Percentiles rank a stretch among this genome's conserved stretches.
Conservation (phyloP, 2,888 invertebrate genomes). For the Drosophila quasianomalipes region DNA sequence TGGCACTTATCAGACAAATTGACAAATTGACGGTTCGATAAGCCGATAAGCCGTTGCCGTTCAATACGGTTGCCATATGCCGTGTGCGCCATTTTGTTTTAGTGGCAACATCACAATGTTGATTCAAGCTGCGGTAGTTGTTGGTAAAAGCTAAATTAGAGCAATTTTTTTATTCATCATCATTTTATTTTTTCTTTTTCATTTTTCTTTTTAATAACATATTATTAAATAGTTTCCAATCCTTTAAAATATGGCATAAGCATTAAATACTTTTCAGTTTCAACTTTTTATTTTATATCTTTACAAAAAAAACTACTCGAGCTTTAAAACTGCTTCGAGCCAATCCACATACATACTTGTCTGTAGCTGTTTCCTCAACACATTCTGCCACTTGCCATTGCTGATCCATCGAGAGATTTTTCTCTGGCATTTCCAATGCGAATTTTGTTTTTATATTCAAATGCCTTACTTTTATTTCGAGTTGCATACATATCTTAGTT, state of each 20-base stretch:
- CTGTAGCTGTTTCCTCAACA: background rate
- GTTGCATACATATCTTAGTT: background rate
- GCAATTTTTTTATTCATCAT: constrained; percentile 65
- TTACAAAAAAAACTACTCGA: background rate
- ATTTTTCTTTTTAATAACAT: background rate
- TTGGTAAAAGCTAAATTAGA: constrained; percentile 85
- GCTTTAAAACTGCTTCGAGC: background rate
- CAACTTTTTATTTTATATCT: background rate
- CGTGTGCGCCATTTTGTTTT: constrained; percentile 32
- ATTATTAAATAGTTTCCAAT: background rate
- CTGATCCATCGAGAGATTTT: constrained; percentile 1
- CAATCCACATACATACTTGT: background rate
- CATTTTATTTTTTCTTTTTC: background rate
- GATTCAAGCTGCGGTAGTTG: constrained; percentile 84
- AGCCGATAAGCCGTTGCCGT: constrained; percentile 15
- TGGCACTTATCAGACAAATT: constrained; percentile 18
- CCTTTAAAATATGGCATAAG: background rate
- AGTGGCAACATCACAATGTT: constrained; percentile 84
- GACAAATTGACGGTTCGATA: constrained; percentile 13
- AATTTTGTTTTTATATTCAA: background rate
- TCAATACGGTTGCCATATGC: constrained; percentile 33
- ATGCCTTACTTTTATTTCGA: background rate
- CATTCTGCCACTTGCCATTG: background rate
- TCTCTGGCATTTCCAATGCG: background rate
- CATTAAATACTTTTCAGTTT: background rate